Conservation (phyloP, 1,140 invertebrate genomes). For the Hyphantria cunea region DNA sequence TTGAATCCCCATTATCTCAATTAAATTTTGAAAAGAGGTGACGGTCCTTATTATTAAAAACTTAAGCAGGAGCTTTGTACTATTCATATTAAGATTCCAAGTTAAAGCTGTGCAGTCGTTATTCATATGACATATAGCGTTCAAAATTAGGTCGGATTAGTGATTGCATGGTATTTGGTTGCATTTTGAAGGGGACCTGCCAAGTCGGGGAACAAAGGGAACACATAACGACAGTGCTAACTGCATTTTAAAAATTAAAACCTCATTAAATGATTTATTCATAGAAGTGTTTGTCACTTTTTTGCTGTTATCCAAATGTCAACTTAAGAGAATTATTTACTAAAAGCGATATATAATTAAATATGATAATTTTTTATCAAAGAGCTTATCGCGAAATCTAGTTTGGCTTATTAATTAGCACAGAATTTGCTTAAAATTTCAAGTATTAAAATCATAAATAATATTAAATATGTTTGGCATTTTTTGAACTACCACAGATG, state of each 20-base stretch:
- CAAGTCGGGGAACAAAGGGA: constrained; percentile 48
- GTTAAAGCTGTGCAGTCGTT: constrained; percentile 51
- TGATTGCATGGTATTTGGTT: constrained; percentile 64
- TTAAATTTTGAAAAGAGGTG: constrained; percentile 26
- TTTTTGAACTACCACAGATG: too few species aligned
- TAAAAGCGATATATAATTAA: too few species aligned
- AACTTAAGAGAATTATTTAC: too few species aligned
- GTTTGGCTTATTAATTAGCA: too few species aligned
- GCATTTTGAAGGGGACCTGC: constrained; percentile 1
- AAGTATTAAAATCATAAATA: too few species aligned
- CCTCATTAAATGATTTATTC: constrained; percentile 16
- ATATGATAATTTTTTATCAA: too few species aligned
- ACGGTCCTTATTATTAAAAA: constrained; percentile 38
- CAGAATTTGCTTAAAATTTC: too few species aligned
- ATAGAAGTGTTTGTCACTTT: too few species aligned
- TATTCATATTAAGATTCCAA: constrained; percentile 57
- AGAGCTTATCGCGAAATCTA: too few species aligned
- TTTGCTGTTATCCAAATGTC: too few species aligned
- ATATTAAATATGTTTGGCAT: too few species aligned
- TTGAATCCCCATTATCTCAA: too few species aligned
- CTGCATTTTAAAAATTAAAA: constrained; percentile 25
- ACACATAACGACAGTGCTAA: constrained; percentile 12
- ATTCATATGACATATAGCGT: constrained; percentile 63
- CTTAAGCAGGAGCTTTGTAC: constrained; percentile 41
- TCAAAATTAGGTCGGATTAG: constrained; percentile 72